Evolutionary conservation across 2,888 invertebrate genomes (phyloP), one percentile per base, ranked within the genome.

Genomic region (Silvanus unidentatus): DNA sequence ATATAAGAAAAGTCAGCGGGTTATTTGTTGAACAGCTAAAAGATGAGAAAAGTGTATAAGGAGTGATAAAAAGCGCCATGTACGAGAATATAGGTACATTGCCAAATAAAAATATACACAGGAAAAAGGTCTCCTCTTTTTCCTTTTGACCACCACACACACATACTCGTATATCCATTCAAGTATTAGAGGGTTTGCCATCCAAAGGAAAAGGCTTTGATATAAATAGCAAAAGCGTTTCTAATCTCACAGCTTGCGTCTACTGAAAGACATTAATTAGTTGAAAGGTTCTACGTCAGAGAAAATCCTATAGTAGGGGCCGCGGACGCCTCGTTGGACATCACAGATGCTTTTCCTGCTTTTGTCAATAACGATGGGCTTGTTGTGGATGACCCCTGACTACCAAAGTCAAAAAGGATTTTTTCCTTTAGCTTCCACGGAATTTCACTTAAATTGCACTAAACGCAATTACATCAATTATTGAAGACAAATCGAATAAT

Each of bases 251-350:
- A 45, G 54, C 44, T 50, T 41, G 55, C 51, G 54, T 57, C 54
- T 45, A 52, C 53, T 53, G 56, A 62, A 60, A 57, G 59, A 62
- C 60, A 64, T 62, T 65, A 65, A 65, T 65, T 65, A 65, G 63
- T 59, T 60, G 63, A 63, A 63, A 65, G 62, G 60, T 59, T 64
- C 60, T 57, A 50, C 37, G 47, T 22, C 45, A 32, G 32, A 32
- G 12, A 5, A 32, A 12, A 32, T 32, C 12, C 32, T 32, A n/a
- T n/a, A n/a, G 32, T 32, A 32, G n/a, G 32, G 47, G 50, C 46
- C 44, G 48, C 50, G 55, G 50, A 53, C 50, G 57, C 55, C 50
- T 47, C 40, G 44, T 29, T 52, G 56, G 54, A 52, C 53, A 48
- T 47, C 48, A 50, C 44, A 47, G 47, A 51, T 52, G 48, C 50